Conservation (phyloP, 2,113 vertebrate genomes). For the Dryoscopus gambensis region DNA sequence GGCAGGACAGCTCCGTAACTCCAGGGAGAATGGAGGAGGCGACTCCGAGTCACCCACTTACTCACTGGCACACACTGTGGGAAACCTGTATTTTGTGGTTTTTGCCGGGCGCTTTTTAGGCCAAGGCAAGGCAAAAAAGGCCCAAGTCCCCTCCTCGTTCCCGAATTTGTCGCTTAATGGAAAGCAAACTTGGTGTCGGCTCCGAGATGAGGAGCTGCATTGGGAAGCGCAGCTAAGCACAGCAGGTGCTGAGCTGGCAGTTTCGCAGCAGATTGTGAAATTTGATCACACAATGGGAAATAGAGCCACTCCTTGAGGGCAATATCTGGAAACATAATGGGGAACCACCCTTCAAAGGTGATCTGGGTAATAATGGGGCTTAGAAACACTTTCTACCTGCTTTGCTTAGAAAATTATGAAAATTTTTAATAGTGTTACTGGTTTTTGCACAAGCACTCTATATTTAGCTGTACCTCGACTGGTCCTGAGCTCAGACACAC, state of each 20-base stretch:
- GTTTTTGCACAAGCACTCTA: constrained; percentile 34
- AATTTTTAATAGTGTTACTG: constrained; percentile 33
- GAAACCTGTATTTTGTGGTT: constrained; percentile 38
- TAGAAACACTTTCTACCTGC: constrained; percentile 60
- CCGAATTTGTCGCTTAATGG: neutral
- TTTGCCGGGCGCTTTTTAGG: neutral
- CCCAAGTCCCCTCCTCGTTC: neutral
- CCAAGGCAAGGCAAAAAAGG: neutral
- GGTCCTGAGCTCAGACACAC: neutral
- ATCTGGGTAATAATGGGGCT: constrained; percentile 57
- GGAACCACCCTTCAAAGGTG: constrained; percentile 49
- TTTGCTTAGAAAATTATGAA: constrained; percentile 64
- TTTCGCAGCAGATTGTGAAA: constrained; percentile 61
- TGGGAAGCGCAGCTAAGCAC: neutral
- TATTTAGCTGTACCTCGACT: constrained; percentile 20
- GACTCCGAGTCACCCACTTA: constrained; percentile 27
- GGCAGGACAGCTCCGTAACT: constrained; percentile 22
- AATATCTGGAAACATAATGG: constrained; percentile 59
- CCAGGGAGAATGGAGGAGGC: neutral
- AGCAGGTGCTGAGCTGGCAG: constrained; percentile 60
- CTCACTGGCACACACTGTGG: constrained; percentile 17
- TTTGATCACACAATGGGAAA: constrained; percentile 55
- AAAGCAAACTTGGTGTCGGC: neutral
- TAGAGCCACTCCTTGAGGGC: constrained; percentile 61
- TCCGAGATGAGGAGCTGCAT: neutral